Evolutionary conservation across 2,888 invertebrate genomes (phyloP), one percentile per base, ranked within the genome.

Genomic region (Drosophila paracracens): DNA sequence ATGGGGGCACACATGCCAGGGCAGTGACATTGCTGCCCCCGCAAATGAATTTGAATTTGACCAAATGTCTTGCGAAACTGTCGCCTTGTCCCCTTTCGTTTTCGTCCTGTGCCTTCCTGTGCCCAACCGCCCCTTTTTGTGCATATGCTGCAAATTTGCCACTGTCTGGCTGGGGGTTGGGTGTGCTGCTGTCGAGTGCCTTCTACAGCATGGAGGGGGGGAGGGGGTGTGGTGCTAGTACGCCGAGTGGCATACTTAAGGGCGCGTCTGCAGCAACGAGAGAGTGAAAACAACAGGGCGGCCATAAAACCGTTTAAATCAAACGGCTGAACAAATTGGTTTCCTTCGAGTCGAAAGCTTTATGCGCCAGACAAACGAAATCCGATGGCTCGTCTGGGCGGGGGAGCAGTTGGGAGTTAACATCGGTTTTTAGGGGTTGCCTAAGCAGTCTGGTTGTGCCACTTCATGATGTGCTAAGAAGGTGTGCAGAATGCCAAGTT

Each of bases 291-390:
- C 90, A 90, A 83, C 88, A 88, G 90, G 89, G 73, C 81, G 76
- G 88, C 89, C 88, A 90, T 90, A 90, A 90, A 90, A 88, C 83
- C 91, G 84, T 90, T 89, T 89, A 91, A 89, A 88, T 89, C 89
- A 91, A 91, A 91, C 79, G 79, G 88, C 89, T 81, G 83, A 91
- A 89, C 89, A 89, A 89, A 89, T 89, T 89, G 89, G 82, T 89
- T 91, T 88, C 90, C 90, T 90, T 90, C 88, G 70, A 84, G 88
- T 75, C 88, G 89, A 89, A 89, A 87, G 84, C 89, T 89, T 89
- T 84, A 84, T 89, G 79, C 81, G 63, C 66, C 79, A 77, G 78
- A 77, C 82, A 74, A 81, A 57, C 72, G 64, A 66, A 64, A 50
- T 25, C 59, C 66, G 60, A 66, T 59, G 25, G 27, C 35, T 18